Evolutionary conservation across 2,113 vertebrate species (phyloP).

Genomic region (Megatriorchis doriae): DNA sequence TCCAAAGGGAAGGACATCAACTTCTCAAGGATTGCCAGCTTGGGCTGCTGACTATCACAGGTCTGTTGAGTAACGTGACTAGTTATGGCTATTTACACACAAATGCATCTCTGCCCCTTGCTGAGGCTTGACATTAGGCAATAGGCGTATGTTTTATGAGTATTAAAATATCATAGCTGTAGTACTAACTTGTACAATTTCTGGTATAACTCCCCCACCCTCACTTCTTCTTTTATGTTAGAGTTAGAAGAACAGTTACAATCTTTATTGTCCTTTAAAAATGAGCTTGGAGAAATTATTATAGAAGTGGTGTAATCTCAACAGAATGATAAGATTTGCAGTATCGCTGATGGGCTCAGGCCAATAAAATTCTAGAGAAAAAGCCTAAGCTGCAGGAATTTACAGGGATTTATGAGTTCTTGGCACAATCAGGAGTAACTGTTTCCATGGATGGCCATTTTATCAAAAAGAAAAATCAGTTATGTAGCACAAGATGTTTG

Average conservation of each 20-base stretch:
- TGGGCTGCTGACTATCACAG: background rate
- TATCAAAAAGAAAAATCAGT: constrained; percentile 49
- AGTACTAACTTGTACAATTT: background rate
- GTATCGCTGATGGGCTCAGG: constrained; percentile 35
- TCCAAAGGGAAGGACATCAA: background rate
- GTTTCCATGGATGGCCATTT: constrained; percentile 42
- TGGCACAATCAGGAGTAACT: constrained; percentile 23
- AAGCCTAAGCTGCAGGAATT: constrained; percentile 10
- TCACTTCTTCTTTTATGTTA: background rate
- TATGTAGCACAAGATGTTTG: constrained; percentile 21
- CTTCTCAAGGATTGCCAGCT: background rate
- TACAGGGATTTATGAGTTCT: constrained; percentile 51
- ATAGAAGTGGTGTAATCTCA: constrained; percentile 18
- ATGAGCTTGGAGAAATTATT: constrained; percentile 21
- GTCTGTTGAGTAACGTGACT: background rate
- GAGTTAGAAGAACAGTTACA: background rate
- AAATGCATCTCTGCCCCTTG: background rate
- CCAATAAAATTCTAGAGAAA: constrained; percentile 44
- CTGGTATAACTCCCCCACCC: background rate
- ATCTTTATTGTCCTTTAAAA: constrained; percentile 51
- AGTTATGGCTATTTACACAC: background rate
- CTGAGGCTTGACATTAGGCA: constrained; percentile 1
- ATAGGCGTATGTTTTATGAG: constrained; percentile 21
- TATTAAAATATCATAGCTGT: constrained; percentile 17
- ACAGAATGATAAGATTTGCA: constrained; percentile 57